Base-by-base conservation (phyloP, 2,113 vertebrate genomes). In the Scomber scombrus region DNA sequence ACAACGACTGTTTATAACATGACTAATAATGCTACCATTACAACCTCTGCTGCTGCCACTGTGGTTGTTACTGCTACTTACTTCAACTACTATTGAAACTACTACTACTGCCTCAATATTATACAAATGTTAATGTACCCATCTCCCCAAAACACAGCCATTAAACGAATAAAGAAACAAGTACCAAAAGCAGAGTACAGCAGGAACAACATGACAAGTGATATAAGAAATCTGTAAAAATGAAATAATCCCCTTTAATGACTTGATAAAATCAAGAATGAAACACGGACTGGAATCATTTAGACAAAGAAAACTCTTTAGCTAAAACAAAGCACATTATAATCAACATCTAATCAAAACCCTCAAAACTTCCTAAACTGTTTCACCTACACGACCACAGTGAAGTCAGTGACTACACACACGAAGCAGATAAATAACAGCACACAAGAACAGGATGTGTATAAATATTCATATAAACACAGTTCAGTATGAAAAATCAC, bases 391-490 rank as follows among this genome's bases (percentile, higher is more conserved):
- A 16, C 1, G 6, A 54, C 29, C 14, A 72, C 46, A 56, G 15
- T 56, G 29, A 67, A 51, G 23, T 57, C 51, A 50, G 19, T 29
- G 40, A 68, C 47, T 5, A 6, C n/a, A 49, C 11, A 73, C 5
- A 80, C 52, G 50, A 16, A 15, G 10, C 3, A 51, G 43, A 88
- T 63, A 11, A 49, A 50, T 43, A 9, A 49, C 43, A 3, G 13
- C 7, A 18, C 54, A 43, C 64, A 55, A 45, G 11, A 49, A 31
- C 14, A 21, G 2, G 19, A 54, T 34, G 18, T 34, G 58, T 40
- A 8, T 23, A 61, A 5, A 61, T 54, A 74, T 58, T 73, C 16
- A 64, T 70, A 29, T 2, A 2, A 26, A 47, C 2, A 54, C 4
- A 56, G 23, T 6, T 58, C n/a, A 40, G 10, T 16, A 3, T 18